Base-by-base conservation (phyloP, 2,888 invertebrate species). In the Cerastis rubricosa region DNA sequence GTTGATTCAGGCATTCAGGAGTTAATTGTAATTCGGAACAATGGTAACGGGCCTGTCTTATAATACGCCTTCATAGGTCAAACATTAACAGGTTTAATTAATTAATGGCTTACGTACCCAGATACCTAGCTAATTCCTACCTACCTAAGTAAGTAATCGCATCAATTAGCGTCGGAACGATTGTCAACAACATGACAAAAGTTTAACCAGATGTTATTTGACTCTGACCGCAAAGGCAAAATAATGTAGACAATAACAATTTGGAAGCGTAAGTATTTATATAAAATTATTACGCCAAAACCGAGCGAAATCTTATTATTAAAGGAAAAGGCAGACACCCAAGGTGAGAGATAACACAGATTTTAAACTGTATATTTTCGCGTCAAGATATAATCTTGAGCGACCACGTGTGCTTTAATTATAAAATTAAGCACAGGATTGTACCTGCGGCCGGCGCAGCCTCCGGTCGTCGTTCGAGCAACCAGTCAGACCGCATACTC, bases 381-480 rank as follows among this genome's bases (percentile, higher is more conserved):
- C 78, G 85, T 90, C 86, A 88, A 90, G 90, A 92, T 91, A 85
- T 76, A 83, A 87, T 87, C 89, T 87, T 81, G 71, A 80, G 81
- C 63, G 76, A 84, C 90, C 93, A 93, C 94, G 93, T 94, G 94
- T 91, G 81, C 89, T 90, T 91, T 89, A 93, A 94, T 92, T 89
- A 90, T 89, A 90, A 90, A 91, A 89, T 93, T 93, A 90, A 91
- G 91, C 85, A 82, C 93, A 84, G 89, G 92, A 94, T 86, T 94
- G 94, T 94, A 94, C 94, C 86, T 72, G 80, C 77, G 88, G 81
- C 87, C 90, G 90, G 94, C 94, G 94, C 96, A 93, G 95, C 94
- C 95, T 94, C 94, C 96, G 96, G 96, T 96, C 96, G 96, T 94
- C 96, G 96, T 91, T 96, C 96, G 96, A 88, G 92, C 96, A 96